A percentile compares a stretch with the other conserved stretches of the same genome.
These are phyloP conservation scores for Galerucella nymphaeae DNA, from an alignment of 2,888 invertebrate species.

Conservation along the genomic window DNA sequence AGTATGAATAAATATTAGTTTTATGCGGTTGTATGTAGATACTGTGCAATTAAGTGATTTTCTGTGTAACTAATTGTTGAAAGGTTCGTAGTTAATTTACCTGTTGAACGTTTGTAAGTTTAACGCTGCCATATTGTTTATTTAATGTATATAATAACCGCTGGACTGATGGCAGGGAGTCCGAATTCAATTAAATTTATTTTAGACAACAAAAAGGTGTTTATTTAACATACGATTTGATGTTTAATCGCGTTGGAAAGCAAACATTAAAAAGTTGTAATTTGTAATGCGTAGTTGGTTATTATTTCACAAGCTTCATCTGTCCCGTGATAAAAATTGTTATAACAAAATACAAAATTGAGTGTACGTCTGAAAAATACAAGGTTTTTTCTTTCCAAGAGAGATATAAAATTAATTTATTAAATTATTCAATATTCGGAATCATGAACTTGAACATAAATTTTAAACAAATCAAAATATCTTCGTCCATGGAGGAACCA, in stretches of 20 bases:
- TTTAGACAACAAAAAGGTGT: not conserved
- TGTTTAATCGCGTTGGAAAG: no score
- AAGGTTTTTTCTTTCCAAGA: no score
- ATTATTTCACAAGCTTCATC: no score
- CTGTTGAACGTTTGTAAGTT: not conserved
- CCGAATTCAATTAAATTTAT: not conserved
- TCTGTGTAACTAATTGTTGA: conserved; percentile 2
- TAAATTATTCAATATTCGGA: no score
- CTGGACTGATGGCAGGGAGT: not conserved
- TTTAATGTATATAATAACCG: not conserved
- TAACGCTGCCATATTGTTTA: not conserved
- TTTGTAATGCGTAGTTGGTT: no score
- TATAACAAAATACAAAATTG: no score
- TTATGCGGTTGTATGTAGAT: conserved; percentile 6
- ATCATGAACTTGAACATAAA: not conserved
- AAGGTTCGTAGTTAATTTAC: not conserved
- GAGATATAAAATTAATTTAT: no score
- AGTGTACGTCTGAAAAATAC: no score
- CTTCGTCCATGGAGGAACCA: not conserved
- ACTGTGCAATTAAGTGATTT: conserved; percentile 16
- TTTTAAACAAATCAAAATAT: not conserved
- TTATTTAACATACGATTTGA: no score
- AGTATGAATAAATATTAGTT: conserved; percentile 18
- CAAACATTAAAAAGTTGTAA: no score
- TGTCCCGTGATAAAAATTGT: no score